These are phyloP conservation scores for Diachasmimorpha longicaudata DNA, from an alignment of 1,140 invertebrate genomes.

Conservation along the genomic window DNA sequence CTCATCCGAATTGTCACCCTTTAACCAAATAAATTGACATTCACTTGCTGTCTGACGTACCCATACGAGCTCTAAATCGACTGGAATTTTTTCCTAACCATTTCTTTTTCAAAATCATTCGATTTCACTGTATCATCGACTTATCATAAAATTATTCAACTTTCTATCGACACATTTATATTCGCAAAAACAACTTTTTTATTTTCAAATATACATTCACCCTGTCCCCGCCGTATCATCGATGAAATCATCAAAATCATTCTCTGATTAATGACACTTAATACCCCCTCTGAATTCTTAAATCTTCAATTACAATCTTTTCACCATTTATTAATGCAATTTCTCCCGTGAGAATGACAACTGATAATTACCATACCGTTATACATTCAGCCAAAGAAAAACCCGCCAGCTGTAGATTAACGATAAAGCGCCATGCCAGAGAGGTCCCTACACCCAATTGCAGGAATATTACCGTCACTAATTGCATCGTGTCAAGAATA, in stretches of 20 bases:
- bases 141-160: too few species aligned
- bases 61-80: too few species aligned
- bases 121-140: too few species aligned
- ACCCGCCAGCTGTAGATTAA: slow-evolving; percentile 52
- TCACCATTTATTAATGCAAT: background rate
- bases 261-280: background rate
- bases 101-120: too few species aligned
- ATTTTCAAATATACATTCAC: too few species aligned
- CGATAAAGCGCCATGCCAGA: slow-evolving; percentile 51
- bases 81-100: too few species aligned
- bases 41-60: too few species aligned
- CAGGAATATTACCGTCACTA: slow-evolving; percentile 38
- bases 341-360: background rate
- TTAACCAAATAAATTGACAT: background rate
- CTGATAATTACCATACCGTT: slow-evolving; percentile 7
- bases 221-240: too few species aligned
- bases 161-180: too few species aligned
- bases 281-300: background rate
- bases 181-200: too few species aligned
- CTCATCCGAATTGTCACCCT: slow-evolving; percentile 6
- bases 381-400: background rate
- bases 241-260: background rate
- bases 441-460: slow-evolving; percentile 8
- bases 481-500: slow-evolving; percentile 55
- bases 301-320: background rate